Evolutionary conservation across 1,140 invertebrate species (phyloP).

Genomic region (Neodiprion lecontei): DNA sequence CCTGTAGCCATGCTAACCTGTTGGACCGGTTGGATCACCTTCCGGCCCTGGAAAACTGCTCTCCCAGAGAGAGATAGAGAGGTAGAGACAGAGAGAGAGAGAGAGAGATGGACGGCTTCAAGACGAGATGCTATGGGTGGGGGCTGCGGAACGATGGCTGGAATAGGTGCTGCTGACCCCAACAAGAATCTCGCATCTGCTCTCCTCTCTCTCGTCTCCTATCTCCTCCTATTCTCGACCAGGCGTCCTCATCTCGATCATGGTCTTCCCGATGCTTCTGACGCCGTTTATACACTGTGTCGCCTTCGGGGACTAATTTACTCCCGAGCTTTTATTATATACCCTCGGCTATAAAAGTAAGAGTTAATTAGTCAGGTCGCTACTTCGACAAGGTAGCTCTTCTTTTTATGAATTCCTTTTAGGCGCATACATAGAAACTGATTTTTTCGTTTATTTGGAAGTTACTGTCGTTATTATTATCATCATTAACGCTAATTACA

Average conservation of each 20-base stretch:
- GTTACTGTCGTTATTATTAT: no score
- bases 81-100: background rate
- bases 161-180: slow-evolving; percentile 38
- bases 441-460: no score
- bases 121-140: slow-evolving; percentile 10
- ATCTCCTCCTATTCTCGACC: slow-evolving; percentile 14
- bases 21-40: slow-evolving; percentile 30
- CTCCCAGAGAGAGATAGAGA: background rate
- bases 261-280: background rate
- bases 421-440: no score
- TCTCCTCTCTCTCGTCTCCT: slow-evolving; percentile 23
- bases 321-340: background rate
- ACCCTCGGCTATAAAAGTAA: background rate
- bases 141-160: slow-evolving; percentile 26
- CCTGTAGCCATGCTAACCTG: slow-evolving; percentile 31
- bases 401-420: no score
- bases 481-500: no score
- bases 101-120: background rate
- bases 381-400: no score
- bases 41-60: background rate
- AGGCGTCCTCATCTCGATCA: background rate
- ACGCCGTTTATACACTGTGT: no score
- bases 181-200: slow-evolving; percentile 52
- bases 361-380: background rate
- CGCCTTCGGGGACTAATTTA: background rate